These are phyloP conservation scores for Gastrophysa polygoni DNA, from an alignment of 2,888 invertebrate species.

Conservation along the genomic window DNA sequence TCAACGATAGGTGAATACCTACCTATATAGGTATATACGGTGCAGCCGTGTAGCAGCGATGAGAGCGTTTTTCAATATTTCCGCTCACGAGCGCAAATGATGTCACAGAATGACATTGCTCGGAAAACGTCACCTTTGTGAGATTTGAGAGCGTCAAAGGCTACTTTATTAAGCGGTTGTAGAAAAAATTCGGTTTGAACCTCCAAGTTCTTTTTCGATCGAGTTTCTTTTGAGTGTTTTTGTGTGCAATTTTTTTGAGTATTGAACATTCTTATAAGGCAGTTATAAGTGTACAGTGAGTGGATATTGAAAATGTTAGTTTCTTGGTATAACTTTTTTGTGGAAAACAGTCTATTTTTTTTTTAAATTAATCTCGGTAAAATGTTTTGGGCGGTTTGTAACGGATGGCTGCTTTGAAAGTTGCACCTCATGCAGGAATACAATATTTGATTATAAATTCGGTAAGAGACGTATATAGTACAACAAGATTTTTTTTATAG, in stretches of 20 bases:
- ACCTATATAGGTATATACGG: too few species aligned
- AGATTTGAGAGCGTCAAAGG: too few species aligned
- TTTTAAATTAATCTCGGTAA: neutral
- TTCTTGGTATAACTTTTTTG: neutral
- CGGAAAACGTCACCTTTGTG: too few species aligned
- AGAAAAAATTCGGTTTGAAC: neutral
- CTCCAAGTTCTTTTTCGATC: neutral
- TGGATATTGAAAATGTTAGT: neutral
- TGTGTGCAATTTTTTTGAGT: neutral
- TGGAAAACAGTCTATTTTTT: neutral
- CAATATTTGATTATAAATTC: slow-evolving; percentile 6
- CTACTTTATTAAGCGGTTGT: too few species aligned
- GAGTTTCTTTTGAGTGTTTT: neutral
- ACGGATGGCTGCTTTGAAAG: slow-evolving; percentile 1
- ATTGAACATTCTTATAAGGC: neutral
- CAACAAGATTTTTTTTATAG: neutral
- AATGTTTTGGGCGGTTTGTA: neutral
- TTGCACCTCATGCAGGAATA: slow-evolving; percentile 1
- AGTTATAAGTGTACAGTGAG: neutral
- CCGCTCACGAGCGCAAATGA: too few species aligned
- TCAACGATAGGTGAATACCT: too few species aligned
- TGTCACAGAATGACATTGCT: too few species aligned
- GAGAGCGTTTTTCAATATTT: too few species aligned
- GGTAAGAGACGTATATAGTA: neutral
- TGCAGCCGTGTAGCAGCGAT: too few species aligned